Evolutionary conservation across 2,797 vertebrate species (phyloP), one percentile per base, ranked within the genome.

Genomic region (Glossophaga mutica): DNA sequence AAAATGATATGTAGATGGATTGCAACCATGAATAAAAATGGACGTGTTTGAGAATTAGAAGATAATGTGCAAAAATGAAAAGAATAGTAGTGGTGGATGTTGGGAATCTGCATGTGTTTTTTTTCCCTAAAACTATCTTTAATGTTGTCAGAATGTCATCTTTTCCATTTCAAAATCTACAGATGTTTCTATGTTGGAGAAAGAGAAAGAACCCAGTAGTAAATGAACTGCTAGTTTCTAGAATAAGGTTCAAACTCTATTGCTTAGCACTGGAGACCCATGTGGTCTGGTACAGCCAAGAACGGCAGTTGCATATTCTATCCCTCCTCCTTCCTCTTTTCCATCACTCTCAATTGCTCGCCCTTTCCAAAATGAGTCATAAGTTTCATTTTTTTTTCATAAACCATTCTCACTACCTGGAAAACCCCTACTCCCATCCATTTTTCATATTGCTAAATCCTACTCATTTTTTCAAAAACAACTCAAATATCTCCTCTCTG

Each of bases 21-120:
- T 89, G 62, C n/a, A 70, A 50, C 24, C 79, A 48, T 2, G 37
- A 52, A 90, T 50, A 94, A 87, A 96, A 86, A 87, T 3, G 89
- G 68, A 65, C 52, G 77, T 50, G 46, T 87, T 39, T 83, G 67
- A 84, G 48, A 90, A 90, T n/a, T 34, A 73, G 21, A 90, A 95
- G 18, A 91, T 50, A 91, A 90, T 14, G 19, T 32, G 19, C 73
- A 95, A 79, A 96, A 92, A 90, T 78, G 29, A 90, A 96, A 93
- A 59, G 57, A 59, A 92, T 11, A 42, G 15, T 37, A 21, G 26
- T 85, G 14, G 9, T 57, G 9, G n/a, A 10, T 42, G 19, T 34
- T 73, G 16, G 46, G 39, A 88, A 21, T 71, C 57, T 87, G 34
- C 11, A 44, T 74, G 39, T 83, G 73, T 73, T 34, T 22, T 44